Percentiles rank a stretch among this genome's conserved stretches.
phyloP scores from a whole-genome alignment of 2,113 vertebrate species.

The Daboia siamensis region DNA sequence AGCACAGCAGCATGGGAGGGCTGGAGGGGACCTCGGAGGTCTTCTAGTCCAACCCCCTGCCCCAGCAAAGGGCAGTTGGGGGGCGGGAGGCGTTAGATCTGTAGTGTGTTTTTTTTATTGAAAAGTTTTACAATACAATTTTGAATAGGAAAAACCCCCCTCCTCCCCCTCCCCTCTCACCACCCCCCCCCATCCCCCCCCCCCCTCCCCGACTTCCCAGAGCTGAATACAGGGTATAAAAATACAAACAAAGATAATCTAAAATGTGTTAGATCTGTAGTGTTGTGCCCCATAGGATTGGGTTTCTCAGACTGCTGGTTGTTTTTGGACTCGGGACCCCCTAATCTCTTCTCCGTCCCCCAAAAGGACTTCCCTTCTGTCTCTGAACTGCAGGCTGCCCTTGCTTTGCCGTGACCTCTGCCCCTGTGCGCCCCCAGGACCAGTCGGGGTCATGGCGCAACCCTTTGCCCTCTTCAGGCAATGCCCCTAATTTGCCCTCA shows the following conservation, averaged over 20 bases:
- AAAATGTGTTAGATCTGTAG: too few relatives aligned
- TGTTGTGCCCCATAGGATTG: too few relatives aligned
- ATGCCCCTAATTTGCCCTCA: neutral
- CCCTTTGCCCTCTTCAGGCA: neutral
- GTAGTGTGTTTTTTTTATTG: too few relatives aligned
- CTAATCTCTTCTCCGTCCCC: neutral
- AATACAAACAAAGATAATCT: too few relatives aligned
- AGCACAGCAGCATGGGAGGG: too few relatives aligned
- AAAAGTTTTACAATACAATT: too few relatives aligned
- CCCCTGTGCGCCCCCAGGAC: neutral
- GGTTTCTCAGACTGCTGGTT: neutral
- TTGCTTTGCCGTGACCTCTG: neutral
- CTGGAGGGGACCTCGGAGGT: neutral
- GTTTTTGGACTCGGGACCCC: neutral
- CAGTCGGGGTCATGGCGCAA: neutral
- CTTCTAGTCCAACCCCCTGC: neutral
- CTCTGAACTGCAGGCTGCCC: neutral
- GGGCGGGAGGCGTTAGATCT: rapidly evolving
- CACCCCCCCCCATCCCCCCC: too few relatives aligned
- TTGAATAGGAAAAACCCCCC: too few relatives aligned
- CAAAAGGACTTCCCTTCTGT: rapidly evolving
- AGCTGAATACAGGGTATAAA: too few relatives aligned
- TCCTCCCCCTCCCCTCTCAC: too few relatives aligned
- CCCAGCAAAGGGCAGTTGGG: neutral
- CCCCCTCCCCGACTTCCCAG: too few relatives aligned